phyloP scores from a whole-genome alignment of 1,140 invertebrate species.

The Elymnias hypermnestra region DNA sequence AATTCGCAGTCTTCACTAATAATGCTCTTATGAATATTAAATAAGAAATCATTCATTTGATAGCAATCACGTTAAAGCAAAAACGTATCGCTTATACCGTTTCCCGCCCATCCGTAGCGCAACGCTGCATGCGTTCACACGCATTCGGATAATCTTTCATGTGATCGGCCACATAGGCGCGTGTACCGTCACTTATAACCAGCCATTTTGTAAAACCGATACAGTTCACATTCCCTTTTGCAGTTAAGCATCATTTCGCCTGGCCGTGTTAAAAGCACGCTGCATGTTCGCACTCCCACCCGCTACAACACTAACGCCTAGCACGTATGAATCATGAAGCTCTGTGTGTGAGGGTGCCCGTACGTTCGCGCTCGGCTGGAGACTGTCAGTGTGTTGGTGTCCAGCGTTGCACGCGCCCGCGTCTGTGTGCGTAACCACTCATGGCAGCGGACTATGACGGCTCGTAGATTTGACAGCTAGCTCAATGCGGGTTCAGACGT shows the following conservation, averaged over 20 bases:
- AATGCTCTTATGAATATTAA: conserved; percentile 23
- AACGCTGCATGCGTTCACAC: conserved; percentile 64
- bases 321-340: conserved; percentile 60
- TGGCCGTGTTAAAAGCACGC: conserved; percentile 70
- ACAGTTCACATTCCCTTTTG: conserved; percentile 56
- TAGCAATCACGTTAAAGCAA: conserved; percentile 44
- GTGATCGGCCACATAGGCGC: conserved; percentile 65
- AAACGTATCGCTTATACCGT: conserved; percentile 50
- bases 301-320: conserved; percentile 56
- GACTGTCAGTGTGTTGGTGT: conserved; percentile 67
- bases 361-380: conserved; percentile 58
- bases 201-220: conserved; percentile 68
- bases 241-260: conserved; percentile 68
- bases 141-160: conserved; percentile 72
- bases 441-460: conserved; percentile 73
- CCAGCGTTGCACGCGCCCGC: conserved; percentile 45
- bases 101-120: conserved; percentile 65
- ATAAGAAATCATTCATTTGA: conserved; percentile 34
- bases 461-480: conserved; percentile 76
- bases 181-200: conserved; percentile 52
- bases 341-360: conserved; percentile 50
- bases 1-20: conserved; percentile 4
- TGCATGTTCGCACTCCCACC: conserved; percentile 75
- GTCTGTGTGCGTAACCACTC: conserved; percentile 63
- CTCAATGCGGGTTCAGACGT: conserved; percentile 75